Conservation (phyloP, 2,888 invertebrate species). For the Hydropsyche betteni region DNA sequence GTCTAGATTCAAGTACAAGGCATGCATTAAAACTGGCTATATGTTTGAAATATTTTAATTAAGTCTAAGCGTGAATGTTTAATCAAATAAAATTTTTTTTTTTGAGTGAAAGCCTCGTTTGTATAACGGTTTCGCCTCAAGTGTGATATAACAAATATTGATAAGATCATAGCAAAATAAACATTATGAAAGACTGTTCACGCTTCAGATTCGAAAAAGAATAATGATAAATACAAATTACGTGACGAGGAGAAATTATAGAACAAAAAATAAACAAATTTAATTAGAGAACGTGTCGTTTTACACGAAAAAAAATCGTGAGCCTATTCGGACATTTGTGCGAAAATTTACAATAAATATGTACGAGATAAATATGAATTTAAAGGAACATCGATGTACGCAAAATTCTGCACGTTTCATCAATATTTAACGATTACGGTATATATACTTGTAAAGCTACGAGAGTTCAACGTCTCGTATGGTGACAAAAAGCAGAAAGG, state of each 20-base stretch:
- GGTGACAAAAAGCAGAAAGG: too few relatives aligned
- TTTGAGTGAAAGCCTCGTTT: neutral
- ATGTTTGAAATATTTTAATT: neutral
- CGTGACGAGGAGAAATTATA: neutral
- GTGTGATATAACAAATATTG: neutral
- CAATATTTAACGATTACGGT: too few relatives aligned
- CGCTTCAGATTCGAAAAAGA: neutral
- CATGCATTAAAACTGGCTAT: neutral
- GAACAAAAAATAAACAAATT: neutral
- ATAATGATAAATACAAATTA: neutral
- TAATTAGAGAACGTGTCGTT: neutral
- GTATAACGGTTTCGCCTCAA: neutral
- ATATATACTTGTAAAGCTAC: too few relatives aligned
- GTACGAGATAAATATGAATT: too few relatives aligned
- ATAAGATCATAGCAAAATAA: neutral
- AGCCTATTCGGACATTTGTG: too few relatives aligned
- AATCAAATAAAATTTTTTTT: neutral
- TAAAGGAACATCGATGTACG: too few relatives aligned
- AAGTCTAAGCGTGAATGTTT: neutral
- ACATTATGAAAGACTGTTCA: neutral
- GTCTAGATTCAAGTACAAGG: neutral
- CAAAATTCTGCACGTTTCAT: too few relatives aligned
- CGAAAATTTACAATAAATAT: too few relatives aligned
- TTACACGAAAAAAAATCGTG: too few relatives aligned
- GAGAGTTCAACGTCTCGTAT: too few relatives aligned